Evolutionary conservation across 2,888 invertebrate genomes (phyloP).

Genomic region (Ischnura elegans): DNA sequence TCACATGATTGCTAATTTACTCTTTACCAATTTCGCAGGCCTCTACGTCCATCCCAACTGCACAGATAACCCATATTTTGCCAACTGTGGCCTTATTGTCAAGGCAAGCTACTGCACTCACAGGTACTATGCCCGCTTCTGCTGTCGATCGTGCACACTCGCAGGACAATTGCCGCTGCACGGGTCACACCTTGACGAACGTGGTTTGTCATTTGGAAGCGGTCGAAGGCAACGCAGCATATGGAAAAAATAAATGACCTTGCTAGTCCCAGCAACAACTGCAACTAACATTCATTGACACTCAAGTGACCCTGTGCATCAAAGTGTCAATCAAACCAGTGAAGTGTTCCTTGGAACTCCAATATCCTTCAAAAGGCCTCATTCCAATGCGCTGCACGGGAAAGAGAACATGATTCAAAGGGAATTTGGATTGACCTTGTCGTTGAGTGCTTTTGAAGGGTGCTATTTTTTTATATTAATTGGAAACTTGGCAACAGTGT

Average conservation of each 20-base stretch:
- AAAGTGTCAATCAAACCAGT: conserved; percentile 48
- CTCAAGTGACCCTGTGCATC: conserved; percentile 54
- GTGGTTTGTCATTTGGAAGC: conserved; percentile 46
- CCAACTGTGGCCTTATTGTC: conserved; percentile 94
- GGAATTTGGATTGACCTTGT: conserved; percentile 62
- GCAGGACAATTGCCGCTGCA: conserved; percentile 86
- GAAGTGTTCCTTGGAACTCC: conserved; percentile 66
- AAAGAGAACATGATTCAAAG: conserved; percentile 49
- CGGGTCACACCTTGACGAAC: conserved; percentile 77
- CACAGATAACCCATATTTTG: conserved; percentile 92
- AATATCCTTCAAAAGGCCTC: conserved; percentile 65
- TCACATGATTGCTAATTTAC: neutral
- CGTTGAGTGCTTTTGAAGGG: conserved; percentile 59
- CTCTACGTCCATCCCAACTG: conserved; percentile 89
- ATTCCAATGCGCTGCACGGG: conserved; percentile 55
- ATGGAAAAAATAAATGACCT: conserved; percentile 49
- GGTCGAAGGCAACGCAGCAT: conserved; percentile 55
- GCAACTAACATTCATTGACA: conserved; percentile 51
- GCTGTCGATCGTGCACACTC: conserved; percentile 94
- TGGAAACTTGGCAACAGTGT: conserved; percentile 58
- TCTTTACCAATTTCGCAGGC: conserved; percentile 79
- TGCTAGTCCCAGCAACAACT: conserved; percentile 47
- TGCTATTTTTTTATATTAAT: conserved; percentile 58
- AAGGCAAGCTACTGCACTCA: conserved; percentile 91
- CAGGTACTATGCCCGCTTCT: conserved; percentile 92